Evolutionary conservation across 2,113 vertebrate genomes (phyloP).

Genomic region (Chaetops frenatus): DNA sequence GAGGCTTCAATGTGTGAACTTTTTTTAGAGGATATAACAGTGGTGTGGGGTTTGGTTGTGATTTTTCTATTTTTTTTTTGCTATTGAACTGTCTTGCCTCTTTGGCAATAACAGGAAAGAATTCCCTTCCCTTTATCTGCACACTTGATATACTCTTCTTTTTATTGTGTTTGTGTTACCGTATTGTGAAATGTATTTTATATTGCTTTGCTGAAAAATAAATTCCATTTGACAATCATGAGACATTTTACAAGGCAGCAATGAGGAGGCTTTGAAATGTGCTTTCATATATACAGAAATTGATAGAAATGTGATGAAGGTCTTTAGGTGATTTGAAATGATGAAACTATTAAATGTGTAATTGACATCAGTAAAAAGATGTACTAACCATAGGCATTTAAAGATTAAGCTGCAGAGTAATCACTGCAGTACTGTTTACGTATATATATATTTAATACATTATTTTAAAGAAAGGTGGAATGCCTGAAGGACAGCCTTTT

Average conservation of each 20-base stretch:
- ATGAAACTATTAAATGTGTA: background rate
- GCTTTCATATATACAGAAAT: background rate
- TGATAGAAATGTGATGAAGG: background rate
- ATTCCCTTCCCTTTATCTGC: background rate
- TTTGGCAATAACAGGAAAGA: background rate
- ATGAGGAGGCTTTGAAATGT: background rate
- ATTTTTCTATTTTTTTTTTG: too few relatives aligned
- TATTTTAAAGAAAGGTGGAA: slow-evolving; percentile 45
- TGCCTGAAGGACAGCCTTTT: slow-evolving; percentile 23
- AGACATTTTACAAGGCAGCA: background rate
- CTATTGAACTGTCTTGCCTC: background rate
- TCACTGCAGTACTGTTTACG: background rate
- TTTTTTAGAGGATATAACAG: slow-evolving; percentile 13
- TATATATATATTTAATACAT: background rate
- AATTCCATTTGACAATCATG: slow-evolving; percentile 10
- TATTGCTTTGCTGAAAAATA: slow-evolving; percentile 1
- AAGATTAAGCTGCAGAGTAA: background rate
- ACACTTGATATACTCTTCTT: background rate
- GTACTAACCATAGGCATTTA: background rate
- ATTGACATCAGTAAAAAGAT: background rate
- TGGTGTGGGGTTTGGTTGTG: background rate
- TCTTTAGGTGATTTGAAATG: slow-evolving; percentile 2
- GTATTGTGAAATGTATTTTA: background rate
- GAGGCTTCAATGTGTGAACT: slow-evolving; percentile 52
- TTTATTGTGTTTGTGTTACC: background rate